phyloP scores from a whole-genome alignment of 92 coral and sea anemone species.

The Siderastrea radians region DNA sequence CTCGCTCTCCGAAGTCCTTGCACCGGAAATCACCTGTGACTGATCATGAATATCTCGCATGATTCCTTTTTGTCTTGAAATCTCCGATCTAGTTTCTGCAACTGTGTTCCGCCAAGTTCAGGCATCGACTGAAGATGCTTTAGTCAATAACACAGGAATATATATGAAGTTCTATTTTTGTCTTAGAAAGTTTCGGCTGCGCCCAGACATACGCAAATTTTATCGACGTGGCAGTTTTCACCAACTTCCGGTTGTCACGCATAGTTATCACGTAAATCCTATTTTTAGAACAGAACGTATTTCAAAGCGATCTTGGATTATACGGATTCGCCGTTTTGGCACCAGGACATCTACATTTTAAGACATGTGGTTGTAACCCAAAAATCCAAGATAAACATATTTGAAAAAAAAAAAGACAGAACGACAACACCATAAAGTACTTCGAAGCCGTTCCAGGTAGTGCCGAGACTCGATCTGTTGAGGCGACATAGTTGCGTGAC shows the following conservation, averaged over 20 bases:
- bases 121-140: not conserved
- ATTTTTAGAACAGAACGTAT: not conserved
- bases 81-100: not conserved
- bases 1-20: constrained; percentile 51
- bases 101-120: not conserved
- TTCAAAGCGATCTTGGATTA: too few relatives aligned
- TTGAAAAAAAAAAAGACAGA: too few relatives aligned
- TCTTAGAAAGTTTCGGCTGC: constrained; percentile 7
- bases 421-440: too few relatives aligned
- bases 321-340: not conserved
- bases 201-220: constrained; percentile 3
- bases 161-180: not conserved
- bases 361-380: not conserved
- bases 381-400: not conserved
- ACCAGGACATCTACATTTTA: not conserved
- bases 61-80: not conserved
- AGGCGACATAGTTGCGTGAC: not conserved
- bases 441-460: too few relatives aligned
- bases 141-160: not conserved
- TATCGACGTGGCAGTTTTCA: constrained; percentile 47
- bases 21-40: constrained; percentile 28
- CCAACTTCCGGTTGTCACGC: constrained; percentile 43
- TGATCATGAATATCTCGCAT: constrained; percentile 17
- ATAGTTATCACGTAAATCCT: constrained; percentile 10
- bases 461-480: too few relatives aligned